Percentiles rank a stretch among this genome's conserved stretches.
Evolutionary conservation across 2,888 invertebrate genomes (phyloP).

Genomic region (Andrena trimmerana): DNA sequence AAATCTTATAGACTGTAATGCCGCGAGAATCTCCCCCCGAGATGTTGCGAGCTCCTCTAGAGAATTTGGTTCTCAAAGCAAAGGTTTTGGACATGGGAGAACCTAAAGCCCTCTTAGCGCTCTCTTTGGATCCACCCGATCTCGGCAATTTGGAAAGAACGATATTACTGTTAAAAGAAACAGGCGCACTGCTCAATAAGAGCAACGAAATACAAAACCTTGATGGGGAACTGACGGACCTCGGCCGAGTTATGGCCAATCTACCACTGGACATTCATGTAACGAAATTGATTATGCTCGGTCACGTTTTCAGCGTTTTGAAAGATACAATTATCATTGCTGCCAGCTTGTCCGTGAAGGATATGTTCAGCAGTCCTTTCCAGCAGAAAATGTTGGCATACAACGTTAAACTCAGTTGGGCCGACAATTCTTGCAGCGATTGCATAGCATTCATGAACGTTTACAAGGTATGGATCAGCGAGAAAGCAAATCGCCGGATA

Average conservation of each 20-base stretch:
- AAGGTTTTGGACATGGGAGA: slow-evolving; percentile 93
- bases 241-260: slow-evolving; percentile 93
- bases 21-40: slow-evolving; percentile 89
- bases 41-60: slow-evolving; percentile 93
- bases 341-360: slow-evolving; percentile 93
- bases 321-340: slow-evolving; percentile 95
- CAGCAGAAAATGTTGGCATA: slow-evolving; percentile 90
- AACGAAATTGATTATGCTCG: slow-evolving; percentile 94
- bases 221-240: slow-evolving; percentile 95
- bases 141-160: slow-evolving; percentile 93
- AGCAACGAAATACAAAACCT: slow-evolving; percentile 86
- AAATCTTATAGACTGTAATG: slow-evolving; percentile 78
- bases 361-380: slow-evolving; percentile 92
- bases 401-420: slow-evolving; percentile 92
- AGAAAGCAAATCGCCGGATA: slow-evolving; percentile 88
- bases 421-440: slow-evolving; percentile 94
- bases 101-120: slow-evolving; percentile 92
- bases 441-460: slow-evolving; percentile 93
- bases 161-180: slow-evolving; percentile 93
- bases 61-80: slow-evolving; percentile 91
- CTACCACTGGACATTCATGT: slow-evolving; percentile 94
- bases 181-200: slow-evolving; percentile 91
- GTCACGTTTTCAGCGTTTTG: slow-evolving; percentile 93
- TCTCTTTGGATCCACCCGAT: slow-evolving; percentile 95
- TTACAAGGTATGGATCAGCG: slow-evolving; percentile 91